phyloP scores from a whole-genome alignment of 2,888 invertebrate genomes.

The Polietes domitor region DNA sequence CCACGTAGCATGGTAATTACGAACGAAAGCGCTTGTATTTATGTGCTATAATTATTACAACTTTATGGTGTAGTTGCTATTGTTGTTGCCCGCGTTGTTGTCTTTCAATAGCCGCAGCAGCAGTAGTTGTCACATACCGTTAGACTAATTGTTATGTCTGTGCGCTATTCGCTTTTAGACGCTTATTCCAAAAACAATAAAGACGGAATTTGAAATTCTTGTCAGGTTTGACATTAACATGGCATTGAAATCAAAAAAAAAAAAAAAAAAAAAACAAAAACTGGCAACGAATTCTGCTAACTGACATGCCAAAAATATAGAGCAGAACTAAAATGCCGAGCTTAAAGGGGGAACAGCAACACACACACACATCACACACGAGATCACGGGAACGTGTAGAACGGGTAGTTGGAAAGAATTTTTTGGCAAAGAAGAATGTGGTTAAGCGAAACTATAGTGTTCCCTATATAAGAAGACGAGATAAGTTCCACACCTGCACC shows the following conservation, averaged over 20 bases:
- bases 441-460: no score
- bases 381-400: no score
- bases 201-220: conserved; percentile 49
- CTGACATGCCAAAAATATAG: conserved; percentile 9
- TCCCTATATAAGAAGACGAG: no score
- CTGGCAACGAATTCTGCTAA: neutral
- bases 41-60: conserved; percentile 21
- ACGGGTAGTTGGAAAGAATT: no score
- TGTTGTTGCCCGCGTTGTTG: neutral
- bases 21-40: neutral
- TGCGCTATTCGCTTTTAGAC: neutral
- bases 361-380: no score
- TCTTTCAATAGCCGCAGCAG: neutral
- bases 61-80: neutral
- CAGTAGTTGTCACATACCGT: conserved; percentile 46
- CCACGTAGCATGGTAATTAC: neutral
- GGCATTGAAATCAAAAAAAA: conserved; percentile 31
- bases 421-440: no score
- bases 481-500: no score
- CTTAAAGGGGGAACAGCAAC: no score
- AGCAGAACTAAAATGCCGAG: neutral
- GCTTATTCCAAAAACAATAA: neutral
- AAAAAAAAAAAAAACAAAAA: conserved; percentile 26
- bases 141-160: conserved; percentile 8
- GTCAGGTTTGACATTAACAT: conserved; percentile 57